phyloP scores from a whole-genome alignment of 2,888 invertebrate species.

The Peribatodes rhomboidaria region DNA sequence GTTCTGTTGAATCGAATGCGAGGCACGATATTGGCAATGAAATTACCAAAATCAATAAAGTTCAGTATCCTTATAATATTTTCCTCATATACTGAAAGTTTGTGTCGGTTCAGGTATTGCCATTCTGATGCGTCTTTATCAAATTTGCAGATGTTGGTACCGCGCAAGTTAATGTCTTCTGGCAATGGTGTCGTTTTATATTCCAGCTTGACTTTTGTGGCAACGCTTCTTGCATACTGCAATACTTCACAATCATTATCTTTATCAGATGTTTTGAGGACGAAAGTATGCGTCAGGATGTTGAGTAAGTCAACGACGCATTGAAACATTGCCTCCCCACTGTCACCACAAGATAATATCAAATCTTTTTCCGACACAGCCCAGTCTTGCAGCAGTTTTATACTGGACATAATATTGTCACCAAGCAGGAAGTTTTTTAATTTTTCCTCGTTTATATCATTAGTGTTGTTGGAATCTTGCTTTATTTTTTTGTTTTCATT shows the following conservation, averaged over 20 bases:
- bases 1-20: slow-evolving; percentile 88
- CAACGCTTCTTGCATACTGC: slow-evolving; percentile 66
- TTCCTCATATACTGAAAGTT: slow-evolving; percentile 88
- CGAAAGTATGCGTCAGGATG: slow-evolving; percentile 90
- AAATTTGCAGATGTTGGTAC: slow-evolving; percentile 89
- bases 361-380: slow-evolving; percentile 92
- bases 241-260: slow-evolving; percentile 65
- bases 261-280: slow-evolving; percentile 57
- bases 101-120: slow-evolving; percentile 86
- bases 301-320: slow-evolving; percentile 93
- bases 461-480: slow-evolving; percentile 40
- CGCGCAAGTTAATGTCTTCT: slow-evolving; percentile 92
- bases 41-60: slow-evolving; percentile 93
- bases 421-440: slow-evolving; percentile 87
- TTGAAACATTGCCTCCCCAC: slow-evolving; percentile 92
- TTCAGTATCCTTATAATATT: slow-evolving; percentile 91
- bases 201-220: slow-evolving; percentile 85
- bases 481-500: slow-evolving; percentile 45
- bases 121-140: slow-evolving; percentile 91
- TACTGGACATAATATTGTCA: slow-evolving; percentile 88
- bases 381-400: slow-evolving; percentile 95
- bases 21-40: slow-evolving; percentile 89
- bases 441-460: slow-evolving; percentile 79
- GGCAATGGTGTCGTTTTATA: slow-evolving; percentile 89
- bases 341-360: slow-evolving; percentile 91